Percentiles rank a stretch among this genome's conserved stretches.
phyloP scores from a whole-genome alignment of 2,113 vertebrate genomes.

The Aldabrachelys gigantea region DNA sequence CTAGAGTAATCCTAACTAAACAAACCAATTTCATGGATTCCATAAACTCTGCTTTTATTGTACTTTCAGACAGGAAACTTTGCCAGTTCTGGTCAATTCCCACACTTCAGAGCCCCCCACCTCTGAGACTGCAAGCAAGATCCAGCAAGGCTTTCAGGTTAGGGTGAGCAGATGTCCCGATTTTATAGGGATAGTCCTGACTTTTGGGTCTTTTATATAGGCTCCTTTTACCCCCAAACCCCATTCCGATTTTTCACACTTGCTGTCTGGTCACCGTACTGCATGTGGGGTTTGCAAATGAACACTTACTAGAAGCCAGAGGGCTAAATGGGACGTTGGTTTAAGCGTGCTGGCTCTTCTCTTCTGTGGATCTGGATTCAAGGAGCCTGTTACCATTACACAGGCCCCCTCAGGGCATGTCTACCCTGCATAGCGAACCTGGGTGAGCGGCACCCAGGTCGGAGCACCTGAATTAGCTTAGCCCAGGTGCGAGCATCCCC shows the following conservation, averaged over 20 bases:
- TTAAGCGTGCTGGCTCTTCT: fast-evolving
- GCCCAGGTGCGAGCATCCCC: not conserved
- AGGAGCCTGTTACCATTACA: not conserved
- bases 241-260: too few relatives aligned
- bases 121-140: not conserved
- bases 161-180: too few relatives aligned
- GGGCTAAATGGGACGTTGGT: not conserved
- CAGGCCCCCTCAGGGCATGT: not conserved
- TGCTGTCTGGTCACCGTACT: too few relatives aligned
- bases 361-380: not conserved
- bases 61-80: not conserved
- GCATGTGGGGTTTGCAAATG: not conserved
- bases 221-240: too few relatives aligned
- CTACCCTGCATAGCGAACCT: too few relatives aligned
- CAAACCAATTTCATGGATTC: not conserved
- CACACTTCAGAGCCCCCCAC: not conserved
- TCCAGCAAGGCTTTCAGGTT: not conserved
- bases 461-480: not conserved
- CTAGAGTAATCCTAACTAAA: not conserved
- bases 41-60: not conserved
- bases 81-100: not conserved
- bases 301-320: not conserved
- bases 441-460: not conserved
- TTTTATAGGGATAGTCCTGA: too few relatives aligned
- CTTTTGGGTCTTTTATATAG: too few relatives aligned